Conservation (phyloP, 2,888 invertebrate genomes). For the Cryptocephalus primarius region DNA sequence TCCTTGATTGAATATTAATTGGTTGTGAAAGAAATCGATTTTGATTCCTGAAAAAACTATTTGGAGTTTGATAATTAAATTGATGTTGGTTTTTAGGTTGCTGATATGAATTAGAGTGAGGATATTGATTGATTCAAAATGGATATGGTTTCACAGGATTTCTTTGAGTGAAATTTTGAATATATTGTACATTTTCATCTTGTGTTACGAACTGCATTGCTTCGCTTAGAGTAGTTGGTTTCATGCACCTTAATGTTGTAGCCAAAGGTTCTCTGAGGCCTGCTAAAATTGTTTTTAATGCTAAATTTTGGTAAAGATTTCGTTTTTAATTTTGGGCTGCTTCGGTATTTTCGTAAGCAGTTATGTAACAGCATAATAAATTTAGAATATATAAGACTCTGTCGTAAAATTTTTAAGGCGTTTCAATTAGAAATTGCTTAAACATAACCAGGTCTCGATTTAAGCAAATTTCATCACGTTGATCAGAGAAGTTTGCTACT, state of each 20-base stretch:
- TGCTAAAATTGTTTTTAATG: constrained; percentile 4
- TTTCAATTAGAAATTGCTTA: constrained; percentile 9
- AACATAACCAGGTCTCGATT: constrained; percentile 12
- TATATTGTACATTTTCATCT: constrained; percentile 3
- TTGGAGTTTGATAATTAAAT: neutral
- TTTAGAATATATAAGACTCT: constrained; percentile 6
- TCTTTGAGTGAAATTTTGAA: neutral
- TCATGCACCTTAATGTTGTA: constrained; percentile 5
- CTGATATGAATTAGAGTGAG: neutral
- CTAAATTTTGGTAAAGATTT: constrained; percentile 3
- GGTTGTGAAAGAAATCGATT: neutral
- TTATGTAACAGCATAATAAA: constrained; percentile 5
- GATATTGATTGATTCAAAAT: neutral
- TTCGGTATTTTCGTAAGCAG: constrained; percentile 4
- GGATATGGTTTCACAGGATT: neutral
- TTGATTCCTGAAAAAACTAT: neutral
- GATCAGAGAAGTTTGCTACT: constrained; percentile 9
- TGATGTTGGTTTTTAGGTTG: neutral
- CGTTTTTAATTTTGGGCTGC: constrained; percentile 1
- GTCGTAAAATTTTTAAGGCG: constrained; percentile 12
- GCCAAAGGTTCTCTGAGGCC: constrained; percentile 4
- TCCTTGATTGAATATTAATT: neutral
- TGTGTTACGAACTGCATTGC: constrained; percentile 4
- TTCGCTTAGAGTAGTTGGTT: neutral
- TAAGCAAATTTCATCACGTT: constrained; percentile 11